phyloP scores from a whole-genome alignment of 1,140 invertebrate genomes.

The Portunus trituberculatus region DNA sequence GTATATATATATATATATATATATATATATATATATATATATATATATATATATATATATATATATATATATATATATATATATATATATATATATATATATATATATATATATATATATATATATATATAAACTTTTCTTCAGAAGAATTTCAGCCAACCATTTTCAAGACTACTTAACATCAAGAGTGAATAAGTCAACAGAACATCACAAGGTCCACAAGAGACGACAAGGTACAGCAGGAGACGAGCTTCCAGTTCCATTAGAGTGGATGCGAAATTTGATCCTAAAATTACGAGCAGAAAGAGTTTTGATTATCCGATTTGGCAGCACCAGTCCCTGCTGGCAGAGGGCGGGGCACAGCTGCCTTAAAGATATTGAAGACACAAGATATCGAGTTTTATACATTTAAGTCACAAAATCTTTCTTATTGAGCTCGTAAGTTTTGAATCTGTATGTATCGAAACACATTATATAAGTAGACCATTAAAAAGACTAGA shows the following conservation, averaged over 20 bases:
- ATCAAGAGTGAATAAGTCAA: conserved; percentile 70
- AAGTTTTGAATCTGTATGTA: conserved; percentile 58
- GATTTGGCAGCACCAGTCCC: neutral
- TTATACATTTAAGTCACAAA: neutral
- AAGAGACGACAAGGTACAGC: conserved; percentile 68
- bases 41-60: conserved; percentile 51
- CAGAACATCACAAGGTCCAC: conserved; percentile 72
- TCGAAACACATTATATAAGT: conserved; percentile 65
- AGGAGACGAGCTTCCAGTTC: conserved; percentile 67
- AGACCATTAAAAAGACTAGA: conserved; percentile 64
- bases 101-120: conserved; percentile 59
- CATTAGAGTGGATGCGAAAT: conserved; percentile 58
- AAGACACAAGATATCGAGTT: neutral
- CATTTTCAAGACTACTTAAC: conserved; percentile 64
- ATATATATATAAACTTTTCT: conserved; percentile 37
- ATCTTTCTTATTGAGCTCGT: conserved; percentile 35
- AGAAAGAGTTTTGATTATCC: conserved; percentile 26
- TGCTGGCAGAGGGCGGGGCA: neutral
- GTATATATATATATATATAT: too few species aligned
- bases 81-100: conserved; percentile 57
- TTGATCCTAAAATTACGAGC: conserved; percentile 56
- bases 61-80: conserved; percentile 44
- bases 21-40: conserved; percentile 22
- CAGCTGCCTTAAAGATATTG: neutral
- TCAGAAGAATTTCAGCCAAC: conserved; percentile 31